Evolutionary conservation across 2,888 invertebrate species (phyloP), one percentile per base, ranked within the genome.

Genomic region (Trimorus sp.): DNA sequence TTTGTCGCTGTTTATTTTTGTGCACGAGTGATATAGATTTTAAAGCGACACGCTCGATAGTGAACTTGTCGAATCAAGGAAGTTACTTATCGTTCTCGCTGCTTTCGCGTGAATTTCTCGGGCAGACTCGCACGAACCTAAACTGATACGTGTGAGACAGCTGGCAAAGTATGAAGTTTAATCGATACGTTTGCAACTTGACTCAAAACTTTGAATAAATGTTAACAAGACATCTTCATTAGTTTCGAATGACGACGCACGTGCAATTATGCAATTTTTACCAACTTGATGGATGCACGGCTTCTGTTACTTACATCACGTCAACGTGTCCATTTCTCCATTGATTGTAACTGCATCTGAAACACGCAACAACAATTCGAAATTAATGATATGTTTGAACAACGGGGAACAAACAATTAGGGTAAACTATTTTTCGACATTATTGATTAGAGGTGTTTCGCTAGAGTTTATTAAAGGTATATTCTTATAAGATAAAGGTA

Each of bases 81-180:
- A 83, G 77, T 80, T 83, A 78, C 82, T 83, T 80, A 83, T 83
- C 83, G 74, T 53, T 74, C 60, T 45, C 68, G 77, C 75, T 71
- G 62, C 74, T 70, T 75, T 80, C 75, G 78, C 78, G 71, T 75
- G 59, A 83, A 80, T 78, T 80, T 77, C 75, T 75, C 70, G 70
- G 70, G 62, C 37, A 75, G 65, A 71, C 77, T 80, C 71, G 68
- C 60, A 75, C 78, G 77, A 77, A 80, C 74, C 77, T 78, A 65
- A 74, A 74, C 79, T 77, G 62, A 80, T 78, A 80, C 74, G 74
- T 80, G 63, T 58, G 76, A 80, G 80, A 79, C 73, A 79, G 74
- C 75, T 69, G 66, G 76, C 66, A 68, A 78, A 70, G 77, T 71
- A 78, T 70, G 70, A 80, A 83, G 77, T 83, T 83, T 80, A 80